These are phyloP conservation scores for Elymnias hypermnestra DNA, from an alignment of 1,140 invertebrate species.

Conservation along the genomic window DNA sequence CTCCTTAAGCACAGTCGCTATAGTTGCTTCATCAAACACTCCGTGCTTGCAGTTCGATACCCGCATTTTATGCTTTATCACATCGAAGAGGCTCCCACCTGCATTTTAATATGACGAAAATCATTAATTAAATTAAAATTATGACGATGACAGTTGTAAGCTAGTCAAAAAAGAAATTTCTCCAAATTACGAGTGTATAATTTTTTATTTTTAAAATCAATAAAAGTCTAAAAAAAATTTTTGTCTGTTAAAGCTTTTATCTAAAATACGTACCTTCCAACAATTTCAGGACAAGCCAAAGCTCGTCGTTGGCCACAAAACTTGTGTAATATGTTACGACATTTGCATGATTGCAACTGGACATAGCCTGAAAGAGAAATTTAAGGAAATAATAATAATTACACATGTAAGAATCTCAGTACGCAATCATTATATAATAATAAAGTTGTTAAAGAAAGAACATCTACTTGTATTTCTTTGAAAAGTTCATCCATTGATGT, in stretches of 20 bases:
- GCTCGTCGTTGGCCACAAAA: conserved; percentile 97
- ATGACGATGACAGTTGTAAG: no score
- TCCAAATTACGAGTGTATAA: no score
- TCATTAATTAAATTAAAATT: no score
- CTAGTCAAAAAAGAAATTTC: no score
- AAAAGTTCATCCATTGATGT: conserved; percentile 98
- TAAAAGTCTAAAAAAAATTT: no score
- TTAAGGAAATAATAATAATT: no score
- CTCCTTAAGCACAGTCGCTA: conserved; percentile 99
- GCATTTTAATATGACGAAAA: no score
- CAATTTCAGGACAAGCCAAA: conserved; percentile 96
- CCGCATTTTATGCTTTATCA: conserved; percentile 98
- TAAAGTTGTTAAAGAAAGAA: no score
- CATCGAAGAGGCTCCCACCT: conserved; percentile 95
- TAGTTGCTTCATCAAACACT: conserved; percentile 97
- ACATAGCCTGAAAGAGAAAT: conserved; percentile 88
- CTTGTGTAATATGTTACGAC: conserved; percentile 99
- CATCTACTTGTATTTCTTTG: conserved; percentile 94
- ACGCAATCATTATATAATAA: no score
- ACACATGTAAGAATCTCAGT: neutral
- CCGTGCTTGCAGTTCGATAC: conserved; percentile 94
- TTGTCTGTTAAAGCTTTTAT: no score
- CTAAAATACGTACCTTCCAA: conserved; percentile 82
- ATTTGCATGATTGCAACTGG: conserved; percentile 99
- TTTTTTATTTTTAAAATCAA: no score